These are phyloP conservation scores for Cyaniris semiargus DNA, from an alignment of 2,888 invertebrate species.

Conservation along the genomic window DNA sequence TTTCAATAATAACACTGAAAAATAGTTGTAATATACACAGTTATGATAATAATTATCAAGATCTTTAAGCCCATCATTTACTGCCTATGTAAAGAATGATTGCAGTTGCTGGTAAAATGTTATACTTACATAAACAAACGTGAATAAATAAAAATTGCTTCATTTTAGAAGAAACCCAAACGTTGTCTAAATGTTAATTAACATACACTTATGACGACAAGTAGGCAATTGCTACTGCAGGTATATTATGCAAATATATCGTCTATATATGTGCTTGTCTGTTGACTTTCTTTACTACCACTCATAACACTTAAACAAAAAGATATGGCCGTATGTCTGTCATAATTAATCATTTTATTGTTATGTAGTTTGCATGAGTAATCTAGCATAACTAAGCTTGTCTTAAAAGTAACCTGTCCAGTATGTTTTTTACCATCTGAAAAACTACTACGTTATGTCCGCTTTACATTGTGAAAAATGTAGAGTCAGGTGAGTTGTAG, in stretches of 20 bases:
- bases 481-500: not conserved
- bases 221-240: not conserved
- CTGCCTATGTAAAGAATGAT: not conserved
- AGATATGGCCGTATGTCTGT: not conserved
- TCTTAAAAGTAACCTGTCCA: no score
- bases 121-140: not conserved
- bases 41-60: not conserved
- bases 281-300: not conserved
- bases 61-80: not conserved
- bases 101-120: not conserved
- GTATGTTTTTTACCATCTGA: no score
- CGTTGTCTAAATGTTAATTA: not conserved
- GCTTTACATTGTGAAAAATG: not conserved
- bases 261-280: not conserved
- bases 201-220: not conserved
- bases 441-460: no score
- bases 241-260: not conserved
- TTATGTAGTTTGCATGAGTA: no score
- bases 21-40: not conserved
- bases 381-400: no score
- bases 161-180: not conserved
- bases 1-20: constrained; percentile 21
- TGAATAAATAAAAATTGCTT: not conserved
- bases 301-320: not conserved
- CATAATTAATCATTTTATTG: not conserved